These are phyloP conservation scores for Trichonephila clavata DNA, from an alignment of 1,140 invertebrate genomes.

Conservation along the genomic window DNA sequence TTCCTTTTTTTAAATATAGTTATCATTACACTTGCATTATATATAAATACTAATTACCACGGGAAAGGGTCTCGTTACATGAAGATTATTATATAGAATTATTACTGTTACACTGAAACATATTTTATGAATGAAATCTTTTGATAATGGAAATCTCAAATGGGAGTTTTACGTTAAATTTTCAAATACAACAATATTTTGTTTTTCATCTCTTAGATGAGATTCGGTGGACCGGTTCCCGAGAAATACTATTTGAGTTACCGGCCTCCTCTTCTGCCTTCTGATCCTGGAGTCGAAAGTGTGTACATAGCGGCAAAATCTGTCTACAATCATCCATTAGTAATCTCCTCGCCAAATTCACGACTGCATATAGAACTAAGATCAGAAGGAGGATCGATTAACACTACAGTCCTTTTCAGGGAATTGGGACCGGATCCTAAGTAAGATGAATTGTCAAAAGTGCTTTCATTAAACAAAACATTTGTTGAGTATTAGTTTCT, in stretches of 20 bases:
- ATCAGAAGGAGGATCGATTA: slow-evolving; percentile 43
- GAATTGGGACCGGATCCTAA: not conserved
- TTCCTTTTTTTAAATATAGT: no score
- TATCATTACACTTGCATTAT: no score
- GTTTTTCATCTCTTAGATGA: not conserved
- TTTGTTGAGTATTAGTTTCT: no score
- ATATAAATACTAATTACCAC: no score
- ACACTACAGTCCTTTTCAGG: not conserved
- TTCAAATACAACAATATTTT: not conserved
- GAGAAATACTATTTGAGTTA: not conserved
- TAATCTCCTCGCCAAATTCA: not conserved
- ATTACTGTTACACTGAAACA: no score
- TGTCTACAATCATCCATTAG: not conserved
- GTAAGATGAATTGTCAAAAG: not conserved
- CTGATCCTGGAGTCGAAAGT: not conserved
- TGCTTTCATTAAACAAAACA: no score
- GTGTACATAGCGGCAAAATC: not conserved
- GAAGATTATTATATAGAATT: no score
- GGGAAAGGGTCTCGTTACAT: no score
- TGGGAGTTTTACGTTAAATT: not conserved
- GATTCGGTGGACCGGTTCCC: slow-evolving; percentile 27
- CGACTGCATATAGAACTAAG: not conserved
- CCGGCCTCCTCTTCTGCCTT: not conserved
- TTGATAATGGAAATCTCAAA: no score
- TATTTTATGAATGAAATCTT: no score